phyloP scores from a whole-genome alignment of 2,888 invertebrate species.

The Cantharis nigra region DNA sequence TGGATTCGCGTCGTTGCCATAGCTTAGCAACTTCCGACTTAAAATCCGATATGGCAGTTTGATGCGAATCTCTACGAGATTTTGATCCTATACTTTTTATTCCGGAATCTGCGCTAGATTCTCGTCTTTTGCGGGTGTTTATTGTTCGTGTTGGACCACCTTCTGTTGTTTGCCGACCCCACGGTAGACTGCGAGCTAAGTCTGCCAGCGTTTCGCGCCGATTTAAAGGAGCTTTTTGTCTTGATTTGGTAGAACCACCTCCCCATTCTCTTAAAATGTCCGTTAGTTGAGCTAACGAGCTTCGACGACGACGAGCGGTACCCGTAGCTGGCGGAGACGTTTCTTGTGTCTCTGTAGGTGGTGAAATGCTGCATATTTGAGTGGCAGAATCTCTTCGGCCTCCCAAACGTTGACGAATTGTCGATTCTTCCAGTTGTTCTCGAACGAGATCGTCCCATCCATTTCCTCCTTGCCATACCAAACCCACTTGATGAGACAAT shows the following conservation, averaged over 20 bases:
- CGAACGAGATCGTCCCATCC: slow-evolving; percentile 92
- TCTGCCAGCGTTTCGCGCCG: slow-evolving; percentile 88
- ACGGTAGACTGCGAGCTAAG: slow-evolving; percentile 81
- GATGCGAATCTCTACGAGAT: slow-evolving; percentile 74
- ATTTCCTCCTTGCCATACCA: slow-evolving; percentile 93
- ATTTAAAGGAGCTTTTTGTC: slow-evolving; percentile 70
- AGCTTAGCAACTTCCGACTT: slow-evolving; percentile 72
- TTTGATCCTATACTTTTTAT: slow-evolving; percentile 72
- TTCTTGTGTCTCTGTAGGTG: slow-evolving; percentile 75
- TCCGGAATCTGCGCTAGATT: slow-evolving; percentile 86
- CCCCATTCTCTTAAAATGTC: slow-evolving; percentile 90
- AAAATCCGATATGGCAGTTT: slow-evolving; percentile 66
- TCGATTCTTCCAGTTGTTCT: slow-evolving; percentile 85
- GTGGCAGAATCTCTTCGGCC: slow-evolving; percentile 89
- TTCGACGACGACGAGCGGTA: slow-evolving; percentile 73
- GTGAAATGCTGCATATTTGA: slow-evolving; percentile 83
- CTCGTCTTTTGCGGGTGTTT: slow-evolving; percentile 72
- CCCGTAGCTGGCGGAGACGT: slow-evolving; percentile 68
- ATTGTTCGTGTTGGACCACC: slow-evolving; percentile 56
- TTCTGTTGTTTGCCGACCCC: slow-evolving; percentile 70
- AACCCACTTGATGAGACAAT: slow-evolving; percentile 90
- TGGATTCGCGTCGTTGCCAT: slow-evolving; percentile 69
- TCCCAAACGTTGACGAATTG: slow-evolving; percentile 81
- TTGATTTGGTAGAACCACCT: slow-evolving; percentile 63
- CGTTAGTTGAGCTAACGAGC: slow-evolving; percentile 85